Evolutionary conservation across 2,113 vertebrate species (phyloP), one percentile per base, ranked within the genome.

Genomic region (Arvicanthis niloticus): DNA sequence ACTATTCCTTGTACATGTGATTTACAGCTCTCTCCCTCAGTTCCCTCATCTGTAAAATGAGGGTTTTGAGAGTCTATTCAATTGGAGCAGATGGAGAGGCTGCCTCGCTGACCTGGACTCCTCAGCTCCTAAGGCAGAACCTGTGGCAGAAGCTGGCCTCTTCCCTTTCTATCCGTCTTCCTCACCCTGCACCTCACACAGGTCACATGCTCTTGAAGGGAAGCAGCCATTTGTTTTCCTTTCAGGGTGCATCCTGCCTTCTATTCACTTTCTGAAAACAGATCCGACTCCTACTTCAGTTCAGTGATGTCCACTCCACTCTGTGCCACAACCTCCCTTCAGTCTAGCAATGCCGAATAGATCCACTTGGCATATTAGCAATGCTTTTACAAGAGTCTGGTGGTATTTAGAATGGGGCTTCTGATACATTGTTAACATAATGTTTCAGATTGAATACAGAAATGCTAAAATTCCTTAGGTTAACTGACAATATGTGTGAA

Each of bases 201-300:
- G 67, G 60, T 42, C 29, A 73, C n/a, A 11, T 19, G 60, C 16
- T 81, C n/a, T 21, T 7, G 62, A 76, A 53, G 4, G 0, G 40
- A 16, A 53, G 65, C 19, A 24, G 26, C 45, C 37, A 3, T 76
- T 60, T 76, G 89, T 85, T 92, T 77, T 76, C 62, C 11, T 77
- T 89, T 84, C 78, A 58, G 60, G 29, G n/a, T 10, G 19, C 37
- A 42, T 65, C 92, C 89, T 95, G 96, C 81, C 77, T 51, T 92
- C 22, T 45, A 89, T 48, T 87, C 91, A 78, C 19, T 67, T 91
- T 95, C 94, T 48, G 56, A 89, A 95, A 95, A 87, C 75, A 96
- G 86, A 75, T 40, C n/a, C n/a, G 45, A 58, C 58, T 92, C 53
- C 87, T 37, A 62, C 81, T 29, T 92, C 94, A 40, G 93, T 19